Evolutionary conservation across 2,888 invertebrate genomes (phyloP).

Genomic region (Heterodera filipjevi): DNA sequence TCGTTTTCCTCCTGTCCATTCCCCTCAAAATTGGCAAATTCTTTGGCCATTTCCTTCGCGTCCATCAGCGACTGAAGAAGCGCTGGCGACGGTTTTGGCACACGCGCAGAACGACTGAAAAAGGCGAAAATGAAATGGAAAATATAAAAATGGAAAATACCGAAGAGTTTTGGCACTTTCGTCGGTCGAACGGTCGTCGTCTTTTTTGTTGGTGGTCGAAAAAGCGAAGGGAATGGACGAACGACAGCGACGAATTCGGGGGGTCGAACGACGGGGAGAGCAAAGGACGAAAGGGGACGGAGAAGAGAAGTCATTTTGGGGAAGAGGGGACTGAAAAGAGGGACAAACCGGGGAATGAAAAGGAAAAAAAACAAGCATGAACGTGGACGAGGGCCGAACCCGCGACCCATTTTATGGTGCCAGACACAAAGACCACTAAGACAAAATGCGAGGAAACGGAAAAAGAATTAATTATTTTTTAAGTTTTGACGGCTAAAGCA

Average conservation of each 20-base stretch:
- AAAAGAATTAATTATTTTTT: neutral
- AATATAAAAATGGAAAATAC: neutral
- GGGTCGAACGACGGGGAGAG: neutral
- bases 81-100: conserved; percentile 26
- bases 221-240: neutral
- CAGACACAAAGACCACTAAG: no score
- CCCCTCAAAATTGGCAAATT: neutral
- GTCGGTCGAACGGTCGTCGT: neutral
- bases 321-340: neutral
- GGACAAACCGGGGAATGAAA: neutral
- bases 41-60: conserved; percentile 13
- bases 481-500: neutral
- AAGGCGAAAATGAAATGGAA: neutral
- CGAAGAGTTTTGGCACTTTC: conserved; percentile 1
- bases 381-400: no score
- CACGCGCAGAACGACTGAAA: conserved; percentile 26
- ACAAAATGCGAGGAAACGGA: neutral
- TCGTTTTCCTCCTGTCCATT: neutral
- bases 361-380: no score
- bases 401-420: no score
- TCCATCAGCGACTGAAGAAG: conserved; percentile 13
- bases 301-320: neutral
- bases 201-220: neutral
- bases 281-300: neutral
- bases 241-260: neutral